Conservation (phyloP, 2,888 invertebrate species). For the Ashinkailepas kermadecensis region DNA sequence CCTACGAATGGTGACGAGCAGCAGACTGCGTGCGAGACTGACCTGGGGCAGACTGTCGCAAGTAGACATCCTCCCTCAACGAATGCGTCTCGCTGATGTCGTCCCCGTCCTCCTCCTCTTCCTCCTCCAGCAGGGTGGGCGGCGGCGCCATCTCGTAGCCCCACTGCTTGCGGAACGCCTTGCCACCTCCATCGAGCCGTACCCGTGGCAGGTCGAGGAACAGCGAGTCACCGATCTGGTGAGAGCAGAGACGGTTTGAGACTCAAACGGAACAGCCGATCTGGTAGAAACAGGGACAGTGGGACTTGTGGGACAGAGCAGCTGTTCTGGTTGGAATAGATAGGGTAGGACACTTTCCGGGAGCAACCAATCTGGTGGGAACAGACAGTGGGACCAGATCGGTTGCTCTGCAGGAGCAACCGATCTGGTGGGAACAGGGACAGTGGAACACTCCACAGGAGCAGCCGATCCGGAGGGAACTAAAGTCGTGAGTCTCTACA, state of each 20-base stretch:
- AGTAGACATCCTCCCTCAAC: constrained; percentile 53
- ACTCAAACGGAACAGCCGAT: no score
- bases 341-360: no score
- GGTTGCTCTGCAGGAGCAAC: no score
- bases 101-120: constrained; percentile 33
- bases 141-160: constrained; percentile 53
- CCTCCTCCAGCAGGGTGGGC: constrained; percentile 55
- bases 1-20: background rate
- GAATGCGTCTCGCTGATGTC: constrained; percentile 50
- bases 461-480: no score
- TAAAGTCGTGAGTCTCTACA: no score
- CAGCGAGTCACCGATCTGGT: constrained; percentile 51
- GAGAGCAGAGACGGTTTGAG: constrained; percentile 21
- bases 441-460: no score
- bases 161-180: constrained; percentile 55
- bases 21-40: constrained; percentile 37
- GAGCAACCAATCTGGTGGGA: no score
- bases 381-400: no score
- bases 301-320: no score
- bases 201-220: constrained; percentile 57
- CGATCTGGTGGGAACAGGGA: no score
- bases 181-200: constrained; percentile 60
- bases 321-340: no score
- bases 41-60: constrained; percentile 50
- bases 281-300: no score